Evolutionary conservation across 2,113 vertebrate species (phyloP), one percentile per base, ranked within the genome.

Genomic region (Gallinago jamesoni): DNA sequence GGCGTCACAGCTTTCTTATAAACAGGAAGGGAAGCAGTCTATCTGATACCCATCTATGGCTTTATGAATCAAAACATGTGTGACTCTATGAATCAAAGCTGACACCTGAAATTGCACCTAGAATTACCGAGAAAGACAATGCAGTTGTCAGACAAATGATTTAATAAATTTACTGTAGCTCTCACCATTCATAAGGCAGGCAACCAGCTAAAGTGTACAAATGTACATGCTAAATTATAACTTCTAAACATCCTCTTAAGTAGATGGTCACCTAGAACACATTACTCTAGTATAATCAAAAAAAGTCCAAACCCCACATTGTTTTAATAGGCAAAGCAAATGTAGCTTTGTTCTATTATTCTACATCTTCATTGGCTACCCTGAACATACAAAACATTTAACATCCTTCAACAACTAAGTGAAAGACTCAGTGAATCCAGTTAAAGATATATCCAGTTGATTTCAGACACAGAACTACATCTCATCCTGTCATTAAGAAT

Each of bases 51-150:
- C 60, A 60, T 72, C 60, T 30, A 22, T 25, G 23, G 27, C 27
- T 89, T 96, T 72, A 84, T 88, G 85, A 93, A 89, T 93, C 88
- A 86, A 97, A 66, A 31, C 59, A 80, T 6, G 37, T 53, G 35
- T 59, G n/a, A n/a, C 50, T 90, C 87, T 87, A 84, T 45, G 74
- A 89, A 94, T 96, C 62, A 76, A 93, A 93, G 37, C 45, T 81
- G 90, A 83, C 78, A 90, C 39, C 63, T 73, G 52, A 79, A 95
- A 88, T 14, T 83, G 55, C 55, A 77, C 55, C 43, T 27, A 43
- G 50, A 93, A 91, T 81, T 82, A 86, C 56, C 85, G 21, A 72
- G 60, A 52, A 69, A 91, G 81, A 95, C 53, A 82, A 48, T 1
- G 3, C 37, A 41, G 62, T 87, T 76, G 57, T 79, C 91, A 93